Evolutionary conservation across 2,797 vertebrate genomes (phyloP).

Genomic region (Psittacula echo): DNA sequence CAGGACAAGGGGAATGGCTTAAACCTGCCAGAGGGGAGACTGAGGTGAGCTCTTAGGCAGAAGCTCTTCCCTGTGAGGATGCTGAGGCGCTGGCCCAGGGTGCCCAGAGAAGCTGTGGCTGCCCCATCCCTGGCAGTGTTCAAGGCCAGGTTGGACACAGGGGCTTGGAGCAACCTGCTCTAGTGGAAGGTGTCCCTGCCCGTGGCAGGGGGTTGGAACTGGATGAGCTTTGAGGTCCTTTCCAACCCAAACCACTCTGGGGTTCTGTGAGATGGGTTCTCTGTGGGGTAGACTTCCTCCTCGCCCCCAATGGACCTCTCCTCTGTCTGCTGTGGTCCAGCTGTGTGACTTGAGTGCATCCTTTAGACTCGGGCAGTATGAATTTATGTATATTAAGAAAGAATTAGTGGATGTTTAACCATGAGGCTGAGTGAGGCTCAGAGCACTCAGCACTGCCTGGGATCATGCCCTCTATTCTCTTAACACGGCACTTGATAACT

Average conservation of each 20-base stretch:
- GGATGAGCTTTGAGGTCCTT: not conserved
- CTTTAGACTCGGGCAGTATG: not conserved
- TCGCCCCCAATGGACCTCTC: not conserved
- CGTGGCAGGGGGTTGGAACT: fast-evolving
- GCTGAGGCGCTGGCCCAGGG: too few relatives aligned
- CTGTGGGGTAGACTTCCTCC: not conserved
- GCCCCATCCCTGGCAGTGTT: not conserved
- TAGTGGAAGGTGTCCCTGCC: not conserved
- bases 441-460: not conserved
- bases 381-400: not conserved
- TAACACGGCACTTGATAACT: not conserved
- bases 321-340: not conserved
- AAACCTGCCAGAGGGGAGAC: too few relatives aligned
- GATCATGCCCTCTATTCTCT: conserved; percentile 30
- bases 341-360: not conserved
- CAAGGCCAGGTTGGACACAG: not conserved
- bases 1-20: too few relatives aligned
- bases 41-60: too few relatives aligned
- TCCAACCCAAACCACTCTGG: not conserved
- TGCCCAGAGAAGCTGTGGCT: too few relatives aligned
- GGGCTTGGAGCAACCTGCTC: not conserved
- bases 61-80: too few relatives aligned
- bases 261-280: not conserved
- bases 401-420: not conserved
- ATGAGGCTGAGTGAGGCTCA: not conserved